Base-by-base conservation (phyloP, 2,797 vertebrate genomes). In the Galaxias olidus region DNA sequence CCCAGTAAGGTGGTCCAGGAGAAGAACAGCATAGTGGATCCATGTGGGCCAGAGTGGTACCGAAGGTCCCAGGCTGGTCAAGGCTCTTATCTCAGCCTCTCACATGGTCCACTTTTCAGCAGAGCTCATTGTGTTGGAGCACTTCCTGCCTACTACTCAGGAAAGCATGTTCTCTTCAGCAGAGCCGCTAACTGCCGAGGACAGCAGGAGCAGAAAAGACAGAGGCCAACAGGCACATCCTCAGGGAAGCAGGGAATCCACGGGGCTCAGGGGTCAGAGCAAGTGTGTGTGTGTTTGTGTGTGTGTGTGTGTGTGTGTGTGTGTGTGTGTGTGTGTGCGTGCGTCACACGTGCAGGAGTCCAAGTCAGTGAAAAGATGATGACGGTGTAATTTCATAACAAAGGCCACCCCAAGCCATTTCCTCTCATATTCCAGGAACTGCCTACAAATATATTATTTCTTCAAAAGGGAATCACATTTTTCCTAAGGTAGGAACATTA, bases 91-190 rank as follows among this genome's bases (percentile, higher is more conserved):
- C 80, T 65, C 46, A 59, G 42, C 44, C 48, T 14, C 69, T 78
- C 82, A 84, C 77, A 80, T 67, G 74, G 64, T 76, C 66, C 63
- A 45, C 60, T 59, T 82, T 68, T 83, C 81, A 80, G 62, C 80
- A 47, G 63, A 51, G 59, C 69, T 63, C 70, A 82, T 74, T 83
- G 78, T 81, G 69, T 71, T 52, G 0, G 42, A 30, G 52, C 68
- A 57, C 74, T 79, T 85, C 74, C 78, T 82, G 78, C 52, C 44
- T 14, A 63, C 17, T 43, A 40, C 61, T 61, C 65, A 78, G 60
- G 62, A 80, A 81, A 82, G 80, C 69, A 71, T 45, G 53, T 40
- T 48, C 63, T 68, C 61, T 58, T 59, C 62, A 56, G 58, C 61
- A 54, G 58, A 41, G 53, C 6, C 9, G 47, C 40, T 13, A 20